These are phyloP conservation scores for Drosophila willistoni DNA, from an alignment of 1,140 invertebrate genomes.

Conservation along the genomic window DNA sequence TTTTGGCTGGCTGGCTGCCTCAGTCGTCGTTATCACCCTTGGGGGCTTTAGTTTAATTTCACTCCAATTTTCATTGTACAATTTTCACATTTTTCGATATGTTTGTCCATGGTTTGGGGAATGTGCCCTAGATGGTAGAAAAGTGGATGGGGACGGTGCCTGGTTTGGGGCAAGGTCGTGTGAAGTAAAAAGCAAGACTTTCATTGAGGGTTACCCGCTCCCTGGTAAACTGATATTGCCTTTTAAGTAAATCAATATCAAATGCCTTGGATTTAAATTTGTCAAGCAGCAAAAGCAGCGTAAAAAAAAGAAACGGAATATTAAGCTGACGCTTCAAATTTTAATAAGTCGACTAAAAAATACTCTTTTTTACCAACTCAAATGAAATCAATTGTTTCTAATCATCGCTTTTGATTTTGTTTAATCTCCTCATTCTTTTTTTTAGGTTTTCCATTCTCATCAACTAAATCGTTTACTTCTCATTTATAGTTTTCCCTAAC, in stretches of 20 bases:
- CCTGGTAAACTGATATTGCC: constrained; percentile 74
- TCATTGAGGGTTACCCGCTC: constrained; percentile 33
- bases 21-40: constrained; percentile 61
- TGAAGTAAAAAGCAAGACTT: constrained; percentile 14
- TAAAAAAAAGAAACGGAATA: not conserved
- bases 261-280: constrained; percentile 78
- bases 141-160: too few relatives aligned
- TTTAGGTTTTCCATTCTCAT: not conserved
- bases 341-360: not conserved
- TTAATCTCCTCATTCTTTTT: not conserved
- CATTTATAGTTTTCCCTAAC: not conserved
- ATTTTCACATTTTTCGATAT: constrained; percentile 79
- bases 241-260: constrained; percentile 79
- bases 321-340: not conserved
- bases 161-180: not conserved
- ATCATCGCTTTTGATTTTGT: not conserved
- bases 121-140: not conserved
- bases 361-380: not conserved
- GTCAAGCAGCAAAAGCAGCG: constrained; percentile 43
- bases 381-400: not conserved
- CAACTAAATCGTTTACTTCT: not conserved
- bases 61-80: constrained; percentile 78
- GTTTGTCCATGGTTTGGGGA: constrained; percentile 22
- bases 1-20: constrained; percentile 44
- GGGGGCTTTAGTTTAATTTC: constrained; percentile 80